Base-by-base conservation (phyloP, 2,888 invertebrate species). In the Homarus gammarus region DNA sequence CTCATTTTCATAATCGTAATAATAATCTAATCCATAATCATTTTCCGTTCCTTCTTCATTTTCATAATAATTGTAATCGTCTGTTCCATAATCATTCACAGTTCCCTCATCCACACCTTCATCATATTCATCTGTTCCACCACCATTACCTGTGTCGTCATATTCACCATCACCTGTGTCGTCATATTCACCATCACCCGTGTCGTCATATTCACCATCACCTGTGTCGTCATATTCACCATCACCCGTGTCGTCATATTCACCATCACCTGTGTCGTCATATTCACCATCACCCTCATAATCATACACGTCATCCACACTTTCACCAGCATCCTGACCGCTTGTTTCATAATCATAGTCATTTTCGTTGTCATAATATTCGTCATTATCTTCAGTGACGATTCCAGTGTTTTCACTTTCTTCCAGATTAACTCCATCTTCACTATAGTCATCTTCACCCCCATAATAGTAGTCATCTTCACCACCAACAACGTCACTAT, bases 51-150 rank as follows among this genome's bases (percentile, higher is more conserved):
- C 40, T 2, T 0, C 5, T 33, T 73, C 73, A 73, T 56, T 56
- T n/a, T n/a, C n/a, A n/a, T n/a, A n/a, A n/a, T n/a, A n/a, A n/a
- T n/a, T n/a, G n/a, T n/a, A n/a, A n/a, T n/a, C n/a, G n/a, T n/a
- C n/a, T n/a, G n/a, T n/a, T n/a, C n/a, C n/a, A n/a, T n/a, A n/a
- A n/a, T n/a, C n/a, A n/a, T n/a, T n/a, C n/a, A n/a, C n/a, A n/a
- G n/a, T n/a, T n/a, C n/a, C n/a, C n/a, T n/a, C n/a, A n/a, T n/a
- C 31, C 36, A 18, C 36, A 78, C n/a, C 78, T 10, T 36, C 44
- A 33, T 81, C 81, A 81, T 18, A 51, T 56, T 81, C 22, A 8
- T 31, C n/a, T n/a, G n/a, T n/a, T n/a, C n/a, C 31, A 81, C 15
- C 15, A 82, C 40, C 1, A 27, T 73, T 75, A 27, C 40, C 70